Conservation (phyloP, 2,113 vertebrate species). For the Menidia beryllina region DNA sequence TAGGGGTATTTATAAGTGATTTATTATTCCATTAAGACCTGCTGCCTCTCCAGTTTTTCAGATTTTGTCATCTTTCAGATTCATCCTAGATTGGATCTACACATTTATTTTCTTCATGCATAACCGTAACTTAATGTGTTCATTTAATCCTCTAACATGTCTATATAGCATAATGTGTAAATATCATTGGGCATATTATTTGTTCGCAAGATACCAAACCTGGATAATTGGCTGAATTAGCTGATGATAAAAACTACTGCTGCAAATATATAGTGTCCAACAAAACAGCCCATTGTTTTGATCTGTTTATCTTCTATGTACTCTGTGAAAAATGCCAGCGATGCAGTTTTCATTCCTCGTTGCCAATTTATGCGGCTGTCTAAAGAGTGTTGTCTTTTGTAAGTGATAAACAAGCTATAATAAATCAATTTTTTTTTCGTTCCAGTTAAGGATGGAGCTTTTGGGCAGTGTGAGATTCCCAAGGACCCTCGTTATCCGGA, state of each 20-base stretch:
- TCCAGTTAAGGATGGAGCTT: constrained; percentile 84
- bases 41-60: not conserved
- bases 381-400: not conserved
- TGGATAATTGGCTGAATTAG: too few relatives aligned
- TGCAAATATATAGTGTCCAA: too few relatives aligned
- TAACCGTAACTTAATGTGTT: too few relatives aligned
- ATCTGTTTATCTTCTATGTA: not conserved
- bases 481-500: constrained; percentile 93
- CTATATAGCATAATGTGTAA: too few relatives aligned
- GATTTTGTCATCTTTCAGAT: too few relatives aligned
- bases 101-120: too few relatives aligned
- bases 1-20: constrained; percentile 8
- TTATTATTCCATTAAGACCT: not conserved
- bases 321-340: not conserved
- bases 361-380: constrained; percentile 4
- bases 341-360: not conserved
- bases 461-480: constrained; percentile 92
- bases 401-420: constrained; percentile 28
- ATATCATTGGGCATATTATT: too few relatives aligned
- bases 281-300: too few relatives aligned
- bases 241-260: too few relatives aligned
- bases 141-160: too few relatives aligned
- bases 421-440: constrained; percentile 36
- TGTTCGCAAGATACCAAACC: too few relatives aligned
- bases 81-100: too few relatives aligned